Percentiles rank a stretch among this genome's conserved stretches.
Evolutionary conservation across 2,113 vertebrate genomes (phyloP).

Genomic region (Pristiophorus japonicus): DNA sequence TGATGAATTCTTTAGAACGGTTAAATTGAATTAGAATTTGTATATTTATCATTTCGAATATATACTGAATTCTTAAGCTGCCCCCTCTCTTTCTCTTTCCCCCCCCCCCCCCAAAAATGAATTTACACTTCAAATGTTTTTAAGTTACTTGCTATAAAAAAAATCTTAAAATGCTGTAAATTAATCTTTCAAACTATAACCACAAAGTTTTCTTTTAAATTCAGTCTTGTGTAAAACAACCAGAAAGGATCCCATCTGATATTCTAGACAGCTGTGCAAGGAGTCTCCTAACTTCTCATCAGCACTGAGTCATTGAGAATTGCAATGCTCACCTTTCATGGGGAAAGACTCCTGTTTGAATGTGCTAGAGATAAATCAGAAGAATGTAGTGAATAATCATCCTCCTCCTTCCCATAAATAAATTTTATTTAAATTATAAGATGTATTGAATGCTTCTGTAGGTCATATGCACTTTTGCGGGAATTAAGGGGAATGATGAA

Average conservation of each 20-base stretch:
- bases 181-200: not conserved
- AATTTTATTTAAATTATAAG: not conserved
- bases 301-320: not conserved
- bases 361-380: not conserved
- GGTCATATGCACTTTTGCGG: slow-evolving; percentile 17
- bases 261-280: not conserved
- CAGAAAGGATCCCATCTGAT: not conserved
- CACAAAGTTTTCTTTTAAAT: not conserved
- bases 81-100: too few relatives aligned
- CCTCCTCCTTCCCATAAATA: not conserved
- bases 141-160: not conserved
- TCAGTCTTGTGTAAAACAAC: not conserved
- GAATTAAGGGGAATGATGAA: slow-evolving; percentile 1
- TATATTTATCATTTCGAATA: not conserved
- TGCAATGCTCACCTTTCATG: not conserved
- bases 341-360: not conserved
- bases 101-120: not conserved
- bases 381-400: not conserved
- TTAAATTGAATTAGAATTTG: slow-evolving; percentile 4
- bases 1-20: not conserved
- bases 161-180: slow-evolving; percentile 15
- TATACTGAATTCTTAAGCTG: not conserved
- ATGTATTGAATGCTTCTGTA: not conserved
- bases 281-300: not conserved
- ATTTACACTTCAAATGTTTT: not conserved